Evolutionary conservation across 1,140 invertebrate genomes (phyloP).

Genomic region (Heliconius hewitsoni): DNA sequence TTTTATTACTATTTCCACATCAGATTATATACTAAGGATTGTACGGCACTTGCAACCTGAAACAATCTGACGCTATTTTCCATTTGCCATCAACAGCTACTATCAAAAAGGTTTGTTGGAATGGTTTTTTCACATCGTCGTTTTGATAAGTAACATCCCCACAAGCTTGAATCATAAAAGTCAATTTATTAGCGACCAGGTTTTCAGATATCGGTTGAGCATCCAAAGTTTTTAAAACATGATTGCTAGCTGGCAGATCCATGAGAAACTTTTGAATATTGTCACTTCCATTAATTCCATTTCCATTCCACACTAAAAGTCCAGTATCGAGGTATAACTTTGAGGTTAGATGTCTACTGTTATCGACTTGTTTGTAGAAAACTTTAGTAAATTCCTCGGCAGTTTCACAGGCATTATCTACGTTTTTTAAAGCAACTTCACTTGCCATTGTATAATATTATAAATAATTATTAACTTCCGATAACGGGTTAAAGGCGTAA

Average conservation of each 20-base stretch:
- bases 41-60: conserved; percentile 85
- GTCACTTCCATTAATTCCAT: conserved; percentile 86
- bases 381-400: conserved; percentile 91
- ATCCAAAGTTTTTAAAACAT: conserved; percentile 87
- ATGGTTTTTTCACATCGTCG: conserved; percentile 82
- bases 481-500: neutral
- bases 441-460: conserved; percentile 26
- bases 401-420: conserved; percentile 88
- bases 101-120: conserved; percentile 91
- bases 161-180: conserved; percentile 88
- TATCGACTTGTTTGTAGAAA: conserved; percentile 91
- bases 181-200: conserved; percentile 85
- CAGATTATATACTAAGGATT: conserved; percentile 40
- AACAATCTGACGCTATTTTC: conserved; percentile 94
- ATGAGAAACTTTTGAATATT: conserved; percentile 90
- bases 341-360: conserved; percentile 89
- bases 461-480: neutral
- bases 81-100: conserved; percentile 92
- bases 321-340: conserved; percentile 90
- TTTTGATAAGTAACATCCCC: conserved; percentile 86
- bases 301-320: conserved; percentile 93
- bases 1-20: neutral
- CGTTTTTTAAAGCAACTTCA: conserved; percentile 78
- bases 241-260: conserved; percentile 87
- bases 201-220: conserved; percentile 89